Evolutionary conservation across 1,140 invertebrate genomes (phyloP), one percentile per base, ranked within the genome.

Genomic region (Lordiphosa clarofinis): DNA sequence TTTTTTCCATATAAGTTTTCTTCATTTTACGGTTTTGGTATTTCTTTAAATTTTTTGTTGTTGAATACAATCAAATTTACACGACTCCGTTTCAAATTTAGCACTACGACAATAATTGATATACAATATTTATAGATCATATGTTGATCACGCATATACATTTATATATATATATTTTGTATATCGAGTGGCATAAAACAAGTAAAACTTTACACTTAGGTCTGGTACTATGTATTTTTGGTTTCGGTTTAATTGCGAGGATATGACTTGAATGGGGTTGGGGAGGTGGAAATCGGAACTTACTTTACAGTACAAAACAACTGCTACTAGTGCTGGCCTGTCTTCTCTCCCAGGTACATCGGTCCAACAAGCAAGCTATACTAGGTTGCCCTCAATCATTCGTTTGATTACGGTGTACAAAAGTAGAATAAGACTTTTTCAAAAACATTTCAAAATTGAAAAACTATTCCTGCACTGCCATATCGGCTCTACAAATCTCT

Each of bases 91-190:
- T 56, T 50, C 31, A 11, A 24, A 38, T 46, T 64, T 49, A 81
- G 66, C 56, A 64, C 76, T 81, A 81, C 76, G 73, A 81, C 76
- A 81, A 76, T 81, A 82, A 76, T 81, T 82, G 76, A 81, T 84
- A 68, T 84, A 81, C 68, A 74, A 69, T 75, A 71, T 60, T 64
- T 68, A 76, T 68, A 58, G 57, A 42, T 60, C 28, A 40, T 52
- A 56, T 65, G 61, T 68, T 68, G 58, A 63, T 39, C 66, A 36
- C 63, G 52, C 43, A 50, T 49, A 10, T 50, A 59, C 24, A 54
- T 39, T 42, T 15, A 60, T 61, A 24, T 50, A 69, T 48, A 59
- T 24, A 24, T 24, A 6, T 24, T 24, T 24, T 24, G 21, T 24
- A 24, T 54, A 59, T 68, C 44, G 69, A 60, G 65, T 62, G 66